phyloP scores from a whole-genome alignment of 2,888 invertebrate species.

The Eurytoma adleriae region DNA sequence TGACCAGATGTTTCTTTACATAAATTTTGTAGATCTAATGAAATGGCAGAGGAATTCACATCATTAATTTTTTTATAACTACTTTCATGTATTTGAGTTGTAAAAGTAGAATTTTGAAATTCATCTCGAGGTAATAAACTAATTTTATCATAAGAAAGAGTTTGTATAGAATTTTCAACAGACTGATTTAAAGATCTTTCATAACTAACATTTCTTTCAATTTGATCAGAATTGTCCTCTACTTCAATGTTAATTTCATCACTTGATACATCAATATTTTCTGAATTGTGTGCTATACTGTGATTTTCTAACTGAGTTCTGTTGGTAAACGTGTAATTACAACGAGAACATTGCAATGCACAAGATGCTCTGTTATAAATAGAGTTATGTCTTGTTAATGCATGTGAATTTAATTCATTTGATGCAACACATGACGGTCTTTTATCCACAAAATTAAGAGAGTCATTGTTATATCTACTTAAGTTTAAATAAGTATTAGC shows the following conservation, averaged over 20 bases:
- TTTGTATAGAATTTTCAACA: slow-evolving; percentile 63
- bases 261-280: slow-evolving; percentile 65
- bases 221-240: slow-evolving; percentile 65
- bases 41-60: slow-evolving; percentile 36
- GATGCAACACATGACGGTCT: not conserved
- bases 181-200: slow-evolving; percentile 61
- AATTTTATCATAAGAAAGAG: slow-evolving; percentile 63
- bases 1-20: not conserved
- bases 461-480: slow-evolving; percentile 59
- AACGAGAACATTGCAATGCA: slow-evolving; percentile 70
- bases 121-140: slow-evolving; percentile 57
- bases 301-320: slow-evolving; percentile 69
- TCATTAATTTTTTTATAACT: slow-evolving; percentile 53
- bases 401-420: slow-evolving; percentile 31
- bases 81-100: slow-evolving; percentile 59
- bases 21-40: slow-evolving; percentile 14
- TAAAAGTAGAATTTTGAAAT: slow-evolving; percentile 62
- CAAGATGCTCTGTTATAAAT: slow-evolving; percentile 64
- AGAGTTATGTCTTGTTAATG: slow-evolving; percentile 31
- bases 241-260: slow-evolving; percentile 69
- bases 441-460: slow-evolving; percentile 34
- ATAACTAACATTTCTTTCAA: slow-evolving; percentile 64
- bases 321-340: slow-evolving; percentile 70
- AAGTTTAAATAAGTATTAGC: slow-evolving; percentile 67
- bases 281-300: slow-evolving; percentile 64